Base-by-base conservation (phyloP, 2,888 invertebrate species). In the Orchesella flavescens region DNA sequence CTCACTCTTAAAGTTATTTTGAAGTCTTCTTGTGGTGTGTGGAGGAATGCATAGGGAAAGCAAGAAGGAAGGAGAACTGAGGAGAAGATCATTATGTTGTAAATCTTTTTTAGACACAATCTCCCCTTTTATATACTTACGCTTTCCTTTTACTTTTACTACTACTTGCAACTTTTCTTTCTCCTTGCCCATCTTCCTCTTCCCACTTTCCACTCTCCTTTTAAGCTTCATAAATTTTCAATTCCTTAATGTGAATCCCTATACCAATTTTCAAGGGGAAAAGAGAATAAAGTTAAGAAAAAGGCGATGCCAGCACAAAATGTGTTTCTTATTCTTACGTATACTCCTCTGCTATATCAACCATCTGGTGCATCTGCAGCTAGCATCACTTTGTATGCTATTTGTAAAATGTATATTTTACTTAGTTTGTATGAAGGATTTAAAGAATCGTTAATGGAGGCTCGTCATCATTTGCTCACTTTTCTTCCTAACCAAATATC, bases 91-190 rank as follows among this genome's bases (percentile, higher is more conserved):
- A 73, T 73, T 73, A 73, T 73, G 73, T 61, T 73, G 73, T 61
- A 73, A 73, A 73, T 73, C 73, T 73, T 73, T 72, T 73, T 61
- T 12, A 57, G 61, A 73, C 73, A 73, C 57, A 72, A 72, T 72
- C 34, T 72, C 59, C 72, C 72, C 23, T 34, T 72, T 72, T 53
- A 69, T 69, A 69, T 23, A 69, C 69, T 69, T 69, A 43, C 24
- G 24, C 17, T 46, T 17, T 66, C 44, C 66, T 44, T 44, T 19
- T 44, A 19, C 23, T 7, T 23, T 63, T 7, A 34, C 21, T 57
- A 5, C 23, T 43, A 17, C 19, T 12, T 57, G 17, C 43, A 21
- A 34, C 34, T 34, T 34, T 34, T 34, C 34, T 34, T 34, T 34
- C 34, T 34, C 34, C 34, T 34, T 34, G 34, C 34, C 44, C 43